Conservation (phyloP, 2,113 vertebrate genomes). For the Morone chrysops region DNA sequence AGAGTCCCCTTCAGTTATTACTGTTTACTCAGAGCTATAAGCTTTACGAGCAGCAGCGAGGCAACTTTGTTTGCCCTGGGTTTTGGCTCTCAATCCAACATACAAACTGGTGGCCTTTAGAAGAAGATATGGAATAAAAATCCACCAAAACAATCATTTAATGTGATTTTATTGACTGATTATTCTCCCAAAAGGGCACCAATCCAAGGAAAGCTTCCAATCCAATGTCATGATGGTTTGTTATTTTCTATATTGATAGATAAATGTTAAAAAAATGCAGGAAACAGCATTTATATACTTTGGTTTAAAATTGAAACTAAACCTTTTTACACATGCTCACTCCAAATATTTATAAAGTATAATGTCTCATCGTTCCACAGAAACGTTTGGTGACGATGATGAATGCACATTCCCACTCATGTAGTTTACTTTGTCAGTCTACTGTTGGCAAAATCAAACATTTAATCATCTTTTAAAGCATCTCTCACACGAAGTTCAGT, state of each 20-base stretch:
- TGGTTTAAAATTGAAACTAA: background rate
- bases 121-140: background rate
- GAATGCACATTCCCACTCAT: background rate
- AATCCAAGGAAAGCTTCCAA: background rate
- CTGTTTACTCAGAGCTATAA: background rate
- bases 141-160: background rate
- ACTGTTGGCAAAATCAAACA: background rate
- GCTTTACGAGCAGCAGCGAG: background rate
- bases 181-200: background rate
- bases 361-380: background rate
- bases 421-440: background rate
- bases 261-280: background rate
- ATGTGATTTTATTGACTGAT: background rate
- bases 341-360: background rate
- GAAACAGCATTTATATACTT: background rate
- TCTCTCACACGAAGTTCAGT: background rate
- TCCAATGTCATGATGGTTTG: background rate
- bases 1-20: background rate
- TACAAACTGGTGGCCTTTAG: background rate
- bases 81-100: background rate
- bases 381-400: conserved; percentile 1
- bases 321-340: background rate
- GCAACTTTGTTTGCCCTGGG: background rate
- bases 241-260: background rate
- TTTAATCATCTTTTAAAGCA: background rate